These are phyloP conservation scores for Globia sparganii DNA, from an alignment of 2,888 invertebrate species.

Conservation along the genomic window DNA sequence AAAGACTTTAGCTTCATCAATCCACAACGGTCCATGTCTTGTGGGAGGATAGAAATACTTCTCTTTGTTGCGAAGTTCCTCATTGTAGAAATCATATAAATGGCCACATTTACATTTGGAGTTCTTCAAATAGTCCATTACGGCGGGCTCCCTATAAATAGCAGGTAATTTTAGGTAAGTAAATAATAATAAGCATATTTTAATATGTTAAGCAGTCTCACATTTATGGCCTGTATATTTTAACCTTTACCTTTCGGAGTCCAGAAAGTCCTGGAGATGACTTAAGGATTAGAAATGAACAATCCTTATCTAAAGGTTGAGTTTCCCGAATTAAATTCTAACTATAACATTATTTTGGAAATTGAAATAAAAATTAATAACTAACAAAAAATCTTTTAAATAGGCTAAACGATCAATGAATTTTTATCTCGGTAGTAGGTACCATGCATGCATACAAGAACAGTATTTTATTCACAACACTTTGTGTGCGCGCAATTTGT, in stretches of 20 bases:
- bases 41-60: conserved; percentile 81
- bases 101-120: conserved; percentile 85
- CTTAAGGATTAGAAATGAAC: no score
- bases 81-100: conserved; percentile 79
- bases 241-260: background rate
- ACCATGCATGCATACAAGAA: background rate
- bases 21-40: conserved; percentile 74
- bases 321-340: no score
- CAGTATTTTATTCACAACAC: background rate
- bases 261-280: background rate
- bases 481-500: background rate
- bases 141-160: conserved; percentile 75
- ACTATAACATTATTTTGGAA: background rate
- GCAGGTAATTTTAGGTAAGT: background rate
- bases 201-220: background rate
- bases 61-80: conserved; percentile 69
- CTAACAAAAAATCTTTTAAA: background rate
- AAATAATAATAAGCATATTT: no score
- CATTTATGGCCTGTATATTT: background rate
- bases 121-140: conserved; percentile 76
- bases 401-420: no score
- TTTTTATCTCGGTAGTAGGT: background rate
- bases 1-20: conserved; percentile 83
- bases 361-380: background rate
- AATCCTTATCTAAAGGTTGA: no score